A percentile compares a stretch with the other conserved stretches of the same genome.
Conservation (phyloP, 2,113 vertebrate species). For the Panurus biarmicus region DNA sequence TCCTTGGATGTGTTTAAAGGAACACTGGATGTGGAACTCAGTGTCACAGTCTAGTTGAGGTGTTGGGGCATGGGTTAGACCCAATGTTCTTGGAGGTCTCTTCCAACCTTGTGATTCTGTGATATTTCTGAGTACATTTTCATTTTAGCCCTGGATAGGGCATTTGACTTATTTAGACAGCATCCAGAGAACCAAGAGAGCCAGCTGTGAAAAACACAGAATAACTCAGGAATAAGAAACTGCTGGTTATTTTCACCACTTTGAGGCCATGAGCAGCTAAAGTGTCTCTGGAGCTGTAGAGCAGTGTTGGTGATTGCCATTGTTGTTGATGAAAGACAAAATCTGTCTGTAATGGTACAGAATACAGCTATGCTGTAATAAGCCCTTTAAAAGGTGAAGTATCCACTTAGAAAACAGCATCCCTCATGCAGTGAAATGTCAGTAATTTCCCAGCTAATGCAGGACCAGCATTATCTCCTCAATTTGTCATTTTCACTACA, state of each 20-base stretch:
- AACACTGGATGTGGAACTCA: no score
- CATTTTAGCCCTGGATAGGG: neutral
- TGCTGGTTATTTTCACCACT: neutral
- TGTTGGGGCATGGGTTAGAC: no score
- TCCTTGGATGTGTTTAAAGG: no score
- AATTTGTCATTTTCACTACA: constrained; percentile 4
- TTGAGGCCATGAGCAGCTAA: neutral
- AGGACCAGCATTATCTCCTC: constrained; percentile 16
- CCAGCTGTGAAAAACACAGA: neutral
- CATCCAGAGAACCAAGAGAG: neutral
- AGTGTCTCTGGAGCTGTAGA: neutral
- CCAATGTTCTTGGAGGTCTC: no score
- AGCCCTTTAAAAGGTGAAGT: constrained; percentile 64
- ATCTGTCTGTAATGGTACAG: constrained; percentile 21
- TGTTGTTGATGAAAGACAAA: constrained; percentile 53
- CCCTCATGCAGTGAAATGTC: constrained; percentile 46
- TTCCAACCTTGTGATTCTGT: no score
- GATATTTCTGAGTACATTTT: neutral
- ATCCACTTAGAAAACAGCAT: constrained; percentile 56
- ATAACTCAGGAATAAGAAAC: neutral
- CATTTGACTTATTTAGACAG: neutral
- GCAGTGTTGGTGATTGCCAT: constrained; percentile 4
- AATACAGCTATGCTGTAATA: constrained; percentile 41
- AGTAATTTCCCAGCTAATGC: constrained; percentile 57
- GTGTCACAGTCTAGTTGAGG: no score